A percentile compares a stretch with the other conserved stretches of the same genome.
Conservation (phyloP, 2,888 invertebrate species). For the Idaea aversata region DNA sequence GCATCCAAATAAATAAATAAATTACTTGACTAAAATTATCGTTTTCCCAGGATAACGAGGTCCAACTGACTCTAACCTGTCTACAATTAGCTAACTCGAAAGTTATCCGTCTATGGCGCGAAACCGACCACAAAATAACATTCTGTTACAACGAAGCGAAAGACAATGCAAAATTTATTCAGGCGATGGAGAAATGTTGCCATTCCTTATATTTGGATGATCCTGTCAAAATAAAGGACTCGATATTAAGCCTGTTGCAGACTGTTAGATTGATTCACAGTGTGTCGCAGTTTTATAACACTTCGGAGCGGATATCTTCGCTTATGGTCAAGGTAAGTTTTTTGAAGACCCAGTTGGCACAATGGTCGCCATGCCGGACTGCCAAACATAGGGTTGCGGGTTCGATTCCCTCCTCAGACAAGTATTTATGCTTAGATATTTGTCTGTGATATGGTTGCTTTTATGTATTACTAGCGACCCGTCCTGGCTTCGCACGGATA, state of each 20-base stretch:
- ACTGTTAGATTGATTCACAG: constrained; percentile 96
- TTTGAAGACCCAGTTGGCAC: too few species aligned
- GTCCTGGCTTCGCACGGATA: too few species aligned
- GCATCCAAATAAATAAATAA: too few species aligned
- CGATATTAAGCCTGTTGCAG: constrained; percentile 92
- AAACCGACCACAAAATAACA: constrained; percentile 93
- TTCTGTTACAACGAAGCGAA: constrained; percentile 97
- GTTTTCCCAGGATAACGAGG: constrained; percentile 82
- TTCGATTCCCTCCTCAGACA: too few species aligned
- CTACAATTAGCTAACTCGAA: constrained; percentile 88
- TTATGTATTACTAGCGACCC: too few species aligned
- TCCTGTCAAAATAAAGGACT: constrained; percentile 95
- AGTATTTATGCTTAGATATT: too few species aligned
- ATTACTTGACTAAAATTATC: too few species aligned
- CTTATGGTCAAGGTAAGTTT: constrained; percentile 93
- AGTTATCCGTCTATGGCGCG: constrained; percentile 89
- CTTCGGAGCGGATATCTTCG: constrained; percentile 96
- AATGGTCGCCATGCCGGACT: too few species aligned
- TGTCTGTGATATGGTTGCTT: too few species aligned
- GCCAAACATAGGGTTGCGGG: too few species aligned
- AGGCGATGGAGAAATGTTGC: constrained; percentile 95
- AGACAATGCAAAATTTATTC: constrained; percentile 96
- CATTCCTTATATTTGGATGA: constrained; percentile 95
- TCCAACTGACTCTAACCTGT: constrained; percentile 87
- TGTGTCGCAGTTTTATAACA: constrained; percentile 97